phyloP scores from a whole-genome alignment of 2,888 invertebrate genomes.

The Caenorhabditis sp. region DNA sequence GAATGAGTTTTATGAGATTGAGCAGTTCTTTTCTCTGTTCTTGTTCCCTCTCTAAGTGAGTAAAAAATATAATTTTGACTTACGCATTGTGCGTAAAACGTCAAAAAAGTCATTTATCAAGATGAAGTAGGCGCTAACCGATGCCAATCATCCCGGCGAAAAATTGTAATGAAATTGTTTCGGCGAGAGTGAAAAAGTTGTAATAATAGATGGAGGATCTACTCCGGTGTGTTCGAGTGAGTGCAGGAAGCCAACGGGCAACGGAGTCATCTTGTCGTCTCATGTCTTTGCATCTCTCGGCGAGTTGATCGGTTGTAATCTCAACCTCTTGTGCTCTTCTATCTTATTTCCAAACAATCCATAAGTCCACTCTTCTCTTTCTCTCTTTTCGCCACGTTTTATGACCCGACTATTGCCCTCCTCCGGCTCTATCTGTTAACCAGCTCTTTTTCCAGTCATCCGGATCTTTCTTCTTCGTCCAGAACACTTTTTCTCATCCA shows the following conservation, averaged over 20 bases:
- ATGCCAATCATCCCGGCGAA: slow-evolving; percentile 25
- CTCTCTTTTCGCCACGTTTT: slow-evolving; percentile 10
- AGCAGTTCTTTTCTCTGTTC: too few species aligned
- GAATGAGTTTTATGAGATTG: not conserved
- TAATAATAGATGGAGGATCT: slow-evolving; percentile 32
- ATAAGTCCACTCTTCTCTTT: slow-evolving; percentile 34
- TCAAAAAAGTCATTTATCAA: slow-evolving; percentile 35
- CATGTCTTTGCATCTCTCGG: slow-evolving; percentile 40
- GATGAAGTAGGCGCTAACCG: slow-evolving; percentile 25
- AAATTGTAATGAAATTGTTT: slow-evolving; percentile 45
- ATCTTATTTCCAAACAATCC: slow-evolving; percentile 43
- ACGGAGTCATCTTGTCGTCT: slow-evolving; percentile 28
- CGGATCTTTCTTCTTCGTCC: not conserved
- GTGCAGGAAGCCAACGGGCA: slow-evolving; percentile 18
- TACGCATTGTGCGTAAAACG: not conserved
- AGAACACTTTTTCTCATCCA: not conserved
- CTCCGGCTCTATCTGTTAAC: slow-evolving; percentile 13
- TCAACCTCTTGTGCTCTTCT: slow-evolving; percentile 41
- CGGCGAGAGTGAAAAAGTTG: slow-evolving; percentile 26
- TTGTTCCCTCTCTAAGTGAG: too few species aligned
- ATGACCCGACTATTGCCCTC: slow-evolving; percentile 22
- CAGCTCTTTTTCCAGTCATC: slow-evolving; percentile 15
- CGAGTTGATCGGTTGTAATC: slow-evolving; percentile 51
- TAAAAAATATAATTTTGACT: too few species aligned
- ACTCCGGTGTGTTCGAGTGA: slow-evolving; percentile 45